Conservation (phyloP, 2,888 invertebrate genomes). For the Chaetogeoica ovagalla region DNA sequence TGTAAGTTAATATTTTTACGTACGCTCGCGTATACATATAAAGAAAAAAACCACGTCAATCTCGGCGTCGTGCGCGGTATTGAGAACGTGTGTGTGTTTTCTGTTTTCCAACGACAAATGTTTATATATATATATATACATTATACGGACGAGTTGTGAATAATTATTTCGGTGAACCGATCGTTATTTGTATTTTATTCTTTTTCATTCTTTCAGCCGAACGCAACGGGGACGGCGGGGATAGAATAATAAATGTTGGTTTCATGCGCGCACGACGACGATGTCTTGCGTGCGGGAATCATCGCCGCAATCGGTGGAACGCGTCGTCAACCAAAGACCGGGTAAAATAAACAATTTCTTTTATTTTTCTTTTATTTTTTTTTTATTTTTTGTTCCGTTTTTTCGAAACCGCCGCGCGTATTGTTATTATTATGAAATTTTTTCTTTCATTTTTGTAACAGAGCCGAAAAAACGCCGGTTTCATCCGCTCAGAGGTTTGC, state of each 20-base stretch:
- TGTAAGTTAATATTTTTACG: background rate
- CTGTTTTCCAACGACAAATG: background rate
- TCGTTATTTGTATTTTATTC: background rate
- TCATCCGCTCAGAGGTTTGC: constrained; percentile 68
- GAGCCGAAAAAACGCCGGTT: constrained; percentile 67
- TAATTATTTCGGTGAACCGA: background rate
- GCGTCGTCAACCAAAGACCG: constrained; percentile 62
- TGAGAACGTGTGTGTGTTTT: background rate
- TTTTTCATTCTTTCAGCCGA: constrained; percentile 10
- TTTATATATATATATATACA: too few species aligned
- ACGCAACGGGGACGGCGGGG: constrained; percentile 3
- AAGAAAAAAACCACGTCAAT: background rate
- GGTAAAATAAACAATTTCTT: constrained; percentile 61
- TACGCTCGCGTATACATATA: background rate
- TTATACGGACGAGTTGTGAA: background rate
- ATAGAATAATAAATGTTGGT: background rate
- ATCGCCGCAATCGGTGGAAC: constrained; percentile 66
- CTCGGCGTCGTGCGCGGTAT: too few species aligned
- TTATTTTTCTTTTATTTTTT: too few species aligned
- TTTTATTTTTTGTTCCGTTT: background rate
- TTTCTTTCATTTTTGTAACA: too few species aligned
- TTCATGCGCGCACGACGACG: background rate
- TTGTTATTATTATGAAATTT: too few species aligned
- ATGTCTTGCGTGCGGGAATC: constrained; percentile 70
- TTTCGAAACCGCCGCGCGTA: too few species aligned